Evolutionary conservation across 2,113 vertebrate genomes (phyloP).

Genomic region (Eulacestoma nigropectus): DNA sequence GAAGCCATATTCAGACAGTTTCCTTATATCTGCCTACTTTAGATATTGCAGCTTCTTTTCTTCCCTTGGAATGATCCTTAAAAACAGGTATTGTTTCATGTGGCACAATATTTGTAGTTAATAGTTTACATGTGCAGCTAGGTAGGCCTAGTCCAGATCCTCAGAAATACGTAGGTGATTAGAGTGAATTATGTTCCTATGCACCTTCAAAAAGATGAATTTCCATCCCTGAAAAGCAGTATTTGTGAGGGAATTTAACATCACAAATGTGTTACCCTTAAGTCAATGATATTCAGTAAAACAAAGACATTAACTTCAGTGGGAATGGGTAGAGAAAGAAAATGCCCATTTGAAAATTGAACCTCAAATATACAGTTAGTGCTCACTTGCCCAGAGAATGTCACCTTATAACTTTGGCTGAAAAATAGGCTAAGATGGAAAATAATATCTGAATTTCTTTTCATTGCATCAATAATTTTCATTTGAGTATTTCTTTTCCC

Average conservation of each 20-base stretch:
- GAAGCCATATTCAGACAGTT: neutral
- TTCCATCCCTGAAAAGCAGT: neutral
- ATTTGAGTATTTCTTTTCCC: slow-evolving; percentile 8
- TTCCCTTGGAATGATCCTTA: neutral
- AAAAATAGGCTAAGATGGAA: neutral
- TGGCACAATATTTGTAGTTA: neutral
- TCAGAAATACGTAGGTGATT: neutral
- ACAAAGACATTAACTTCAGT: neutral
- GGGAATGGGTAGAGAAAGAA: neutral
- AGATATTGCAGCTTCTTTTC: neutral
- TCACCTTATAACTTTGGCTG: neutral
- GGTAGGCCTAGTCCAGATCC: neutral
- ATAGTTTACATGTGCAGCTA: neutral
- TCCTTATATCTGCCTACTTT: neutral
- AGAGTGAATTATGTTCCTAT: neutral
- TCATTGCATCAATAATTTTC: slow-evolving; percentile 25
- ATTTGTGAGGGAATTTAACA: neutral
- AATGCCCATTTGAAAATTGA: neutral
- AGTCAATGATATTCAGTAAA: neutral
- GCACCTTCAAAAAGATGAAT: neutral
- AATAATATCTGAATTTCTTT: neutral
- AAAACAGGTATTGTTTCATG: neutral
- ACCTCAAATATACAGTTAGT: neutral
- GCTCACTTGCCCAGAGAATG: neutral
- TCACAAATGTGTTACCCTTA: neutral